Evolutionary conservation across 2,797 vertebrate genomes (phyloP).

Genomic region (Hipposideros larvatus): DNA sequence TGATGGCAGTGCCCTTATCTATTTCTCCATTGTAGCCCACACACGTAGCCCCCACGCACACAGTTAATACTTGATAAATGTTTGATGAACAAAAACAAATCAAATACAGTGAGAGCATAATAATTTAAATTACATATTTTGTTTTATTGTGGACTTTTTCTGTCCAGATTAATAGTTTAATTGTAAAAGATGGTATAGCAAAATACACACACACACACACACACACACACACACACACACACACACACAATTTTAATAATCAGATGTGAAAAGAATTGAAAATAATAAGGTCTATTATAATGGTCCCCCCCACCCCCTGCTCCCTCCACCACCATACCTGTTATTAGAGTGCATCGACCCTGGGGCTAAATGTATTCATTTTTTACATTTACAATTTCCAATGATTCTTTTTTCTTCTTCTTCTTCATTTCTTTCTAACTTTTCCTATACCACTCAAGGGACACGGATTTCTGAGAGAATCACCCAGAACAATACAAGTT

Average conservation of each 20-base stretch:
- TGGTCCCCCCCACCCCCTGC: too few species aligned
- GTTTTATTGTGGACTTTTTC: neutral
- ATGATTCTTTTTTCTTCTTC: neutral
- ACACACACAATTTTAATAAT: neutral
- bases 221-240: neutral
- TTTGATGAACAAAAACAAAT: neutral
- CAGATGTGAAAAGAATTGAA: neutral
- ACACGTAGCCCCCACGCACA: rapidly evolving
- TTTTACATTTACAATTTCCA: neutral
- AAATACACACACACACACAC: neutral
- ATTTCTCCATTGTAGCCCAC: neutral
- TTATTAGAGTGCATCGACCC: neutral
- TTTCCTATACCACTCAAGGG: neutral
- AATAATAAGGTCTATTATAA: neutral
- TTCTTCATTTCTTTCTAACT: neutral
- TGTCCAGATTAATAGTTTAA: neutral
- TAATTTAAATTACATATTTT: neutral
- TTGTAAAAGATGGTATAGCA: neutral
- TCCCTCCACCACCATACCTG: too few species aligned
- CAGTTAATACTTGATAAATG: neutral
- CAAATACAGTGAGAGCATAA: neutral
- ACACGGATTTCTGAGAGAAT: neutral
- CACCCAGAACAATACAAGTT: neutral
- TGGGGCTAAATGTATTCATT: neutral
- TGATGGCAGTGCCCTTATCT: neutral